Evolutionary conservation across 2,888 invertebrate genomes (phyloP), one percentile per base, ranked within the genome.

Genomic region (Emmelina monodactyla): DNA sequence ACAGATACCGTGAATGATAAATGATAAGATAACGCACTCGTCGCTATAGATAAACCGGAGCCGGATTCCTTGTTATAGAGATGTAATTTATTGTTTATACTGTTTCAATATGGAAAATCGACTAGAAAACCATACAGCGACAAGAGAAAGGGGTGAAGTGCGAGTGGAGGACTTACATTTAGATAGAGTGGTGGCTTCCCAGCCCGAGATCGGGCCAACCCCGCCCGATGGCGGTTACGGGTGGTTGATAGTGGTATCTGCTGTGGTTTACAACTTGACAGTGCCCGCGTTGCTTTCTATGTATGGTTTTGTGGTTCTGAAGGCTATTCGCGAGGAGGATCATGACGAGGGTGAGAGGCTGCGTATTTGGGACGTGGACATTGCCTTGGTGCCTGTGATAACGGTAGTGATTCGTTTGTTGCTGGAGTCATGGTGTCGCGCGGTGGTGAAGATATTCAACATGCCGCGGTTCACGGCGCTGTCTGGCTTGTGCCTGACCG

Each of bases 141-240:
- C 43, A 19, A 35, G 46, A 14, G 58, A 58, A 31, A 51, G 63
- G 12, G 51, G 47, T 40, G 62, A 59, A 42, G 56, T 42, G 35
- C 53, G 58, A 33, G 60, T 58, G 25, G 70, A 70, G 40, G 73
- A 73, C 35, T 53, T 80, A 11, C 70, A 71, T 49, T 61, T 88
- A 43, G 87, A 88, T 49, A 72, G 82, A 35, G 75, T 87, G 3
- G 71, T 86, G 36, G 78, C 85, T 31, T 85, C 86, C 14, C 83
- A 85, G 43, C 85, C 86, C 1, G 86, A 87, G 59, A 72, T 87
- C 33, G 87, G 87, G 0, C 87, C 87, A 1, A 82, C 81, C 10
- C 79, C 85, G 32, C 85, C 86, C 2, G 86, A 87, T 49, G 87
- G 86, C 1, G 86, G 86, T 2, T 87, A 85, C 49, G 86, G 87